phyloP scores from a whole-genome alignment of 1,140 invertebrate species.

The Bombus vancouverensis region DNA sequence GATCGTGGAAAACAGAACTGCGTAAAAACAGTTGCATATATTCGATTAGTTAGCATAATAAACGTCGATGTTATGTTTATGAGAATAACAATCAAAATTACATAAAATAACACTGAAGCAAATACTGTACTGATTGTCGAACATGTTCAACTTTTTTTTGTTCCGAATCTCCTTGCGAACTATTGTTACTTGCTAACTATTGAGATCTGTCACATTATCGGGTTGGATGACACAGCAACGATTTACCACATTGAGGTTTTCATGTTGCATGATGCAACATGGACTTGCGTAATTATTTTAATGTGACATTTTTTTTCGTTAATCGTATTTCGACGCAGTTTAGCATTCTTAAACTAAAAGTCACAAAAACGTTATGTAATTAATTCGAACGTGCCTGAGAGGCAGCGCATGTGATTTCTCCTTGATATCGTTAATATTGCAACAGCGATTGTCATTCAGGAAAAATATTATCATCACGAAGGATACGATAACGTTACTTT shows the following conservation, averaged over 20 bases:
- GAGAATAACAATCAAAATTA: too few species aligned
- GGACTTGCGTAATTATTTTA: too few species aligned
- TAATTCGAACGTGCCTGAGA: not conserved
- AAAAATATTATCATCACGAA: not conserved
- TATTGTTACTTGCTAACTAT: too few species aligned
- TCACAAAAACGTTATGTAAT: not conserved
- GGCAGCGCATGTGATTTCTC: not conserved
- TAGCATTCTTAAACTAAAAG: not conserved
- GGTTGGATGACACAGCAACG: too few species aligned
- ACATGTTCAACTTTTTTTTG: not conserved
- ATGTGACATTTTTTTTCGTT: too few species aligned
- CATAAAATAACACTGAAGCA: not conserved
- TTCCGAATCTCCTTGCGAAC: not conserved
- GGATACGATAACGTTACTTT: not conserved
- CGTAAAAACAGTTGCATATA: not conserved
- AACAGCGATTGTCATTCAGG: not conserved
- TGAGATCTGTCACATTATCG: too few species aligned
- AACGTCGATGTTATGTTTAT: not conserved
- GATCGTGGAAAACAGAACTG: not conserved
- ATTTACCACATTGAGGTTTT: too few species aligned
- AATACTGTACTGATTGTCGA: too few species aligned
- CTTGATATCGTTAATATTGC: not conserved
- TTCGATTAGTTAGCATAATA: not conserved
- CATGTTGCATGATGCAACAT: too few species aligned
- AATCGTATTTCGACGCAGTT: not conserved